Base-by-base conservation (phyloP, 2,113 vertebrate species). In the Erythrocercus mccallii region DNA sequence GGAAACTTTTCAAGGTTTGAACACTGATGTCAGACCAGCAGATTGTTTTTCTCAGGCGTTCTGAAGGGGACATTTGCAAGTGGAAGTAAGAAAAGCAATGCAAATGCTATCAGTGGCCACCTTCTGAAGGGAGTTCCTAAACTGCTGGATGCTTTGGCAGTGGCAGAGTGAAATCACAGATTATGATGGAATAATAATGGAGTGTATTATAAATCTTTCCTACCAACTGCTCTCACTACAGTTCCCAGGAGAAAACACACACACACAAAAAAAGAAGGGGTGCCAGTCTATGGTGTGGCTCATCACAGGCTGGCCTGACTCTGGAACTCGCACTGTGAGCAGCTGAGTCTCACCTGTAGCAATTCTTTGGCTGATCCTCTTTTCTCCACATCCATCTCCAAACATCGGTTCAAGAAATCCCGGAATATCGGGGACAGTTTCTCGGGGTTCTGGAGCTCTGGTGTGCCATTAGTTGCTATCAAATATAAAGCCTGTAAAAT, bases 311-410 rank as follows among this genome's bases (percentile, higher is more conserved):
- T 78, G 66, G 64, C 35, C 20, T 51, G 11, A 50, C 10, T 6
- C 0, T 44, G 31, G 12, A 22, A 21, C 54, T 68, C 44, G 12
- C 33, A 2, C 22, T 28, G 31, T 24, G 51, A 83, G 66, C 15
- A 57, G 44, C 20, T 10, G 51, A 62, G 15, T 12, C 90, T 91
- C 88, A 99, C 99, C 99, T 99, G 99, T 97, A 99, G 97, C 74
- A 99, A 97, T 93, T 99, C 99, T 98, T 99, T 99, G 97, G 99
- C 99, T 92, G 99, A 99, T 33, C 99, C 99, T 95, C 99, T 98
- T 96, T 99, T 99, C 95, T 99, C 99, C 37, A 99, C 99, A 90
- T 99, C 99, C 99, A 99, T 99, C 95, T 99, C 99, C 98, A 99
- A 98, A 96, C 99, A 99, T 53, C 98, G 98, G 97, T 99, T 99